phyloP scores from a whole-genome alignment of 2,888 invertebrate genomes.

The Hyppa rectilinea region DNA sequence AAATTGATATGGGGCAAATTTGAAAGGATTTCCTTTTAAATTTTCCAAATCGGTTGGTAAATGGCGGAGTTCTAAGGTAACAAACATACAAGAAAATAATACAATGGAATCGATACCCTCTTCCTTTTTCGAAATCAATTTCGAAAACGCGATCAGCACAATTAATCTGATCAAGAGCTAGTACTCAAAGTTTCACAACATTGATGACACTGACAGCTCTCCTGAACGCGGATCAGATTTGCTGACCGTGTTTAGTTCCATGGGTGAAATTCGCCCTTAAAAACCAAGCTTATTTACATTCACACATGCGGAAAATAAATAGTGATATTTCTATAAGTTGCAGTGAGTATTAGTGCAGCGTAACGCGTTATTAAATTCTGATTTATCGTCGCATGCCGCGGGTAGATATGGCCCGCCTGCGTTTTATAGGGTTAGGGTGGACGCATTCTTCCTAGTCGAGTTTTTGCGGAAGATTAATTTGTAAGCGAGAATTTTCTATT shows the following conservation, averaged over 20 bases:
- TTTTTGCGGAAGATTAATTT: slow-evolving; percentile 64
- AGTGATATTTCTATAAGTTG: slow-evolving; percentile 53
- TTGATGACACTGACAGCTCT: background rate
- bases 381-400: slow-evolving; percentile 73
- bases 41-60: no score
- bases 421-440: slow-evolving; percentile 71
- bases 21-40: no score
- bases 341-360: slow-evolving; percentile 67
- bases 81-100: no score
- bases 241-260: background rate
- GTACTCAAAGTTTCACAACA: no score
- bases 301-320: slow-evolving; percentile 42
- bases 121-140: no score
- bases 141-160: no score
- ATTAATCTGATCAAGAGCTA: no score
- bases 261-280: background rate
- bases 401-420: slow-evolving; percentile 73
- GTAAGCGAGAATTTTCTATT: slow-evolving; percentile 61
- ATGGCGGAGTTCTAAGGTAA: no score
- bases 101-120: no score
- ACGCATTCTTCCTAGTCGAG: slow-evolving; percentile 54
- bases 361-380: slow-evolving; percentile 73
- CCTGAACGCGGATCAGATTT: background rate
- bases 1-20: no score
- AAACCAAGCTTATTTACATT: slow-evolving; percentile 22